A percentile compares a stretch with the other conserved stretches of the same genome.
Conservation (phyloP, 2,797 vertebrate species). For the Clarias laeviceps region DNA sequence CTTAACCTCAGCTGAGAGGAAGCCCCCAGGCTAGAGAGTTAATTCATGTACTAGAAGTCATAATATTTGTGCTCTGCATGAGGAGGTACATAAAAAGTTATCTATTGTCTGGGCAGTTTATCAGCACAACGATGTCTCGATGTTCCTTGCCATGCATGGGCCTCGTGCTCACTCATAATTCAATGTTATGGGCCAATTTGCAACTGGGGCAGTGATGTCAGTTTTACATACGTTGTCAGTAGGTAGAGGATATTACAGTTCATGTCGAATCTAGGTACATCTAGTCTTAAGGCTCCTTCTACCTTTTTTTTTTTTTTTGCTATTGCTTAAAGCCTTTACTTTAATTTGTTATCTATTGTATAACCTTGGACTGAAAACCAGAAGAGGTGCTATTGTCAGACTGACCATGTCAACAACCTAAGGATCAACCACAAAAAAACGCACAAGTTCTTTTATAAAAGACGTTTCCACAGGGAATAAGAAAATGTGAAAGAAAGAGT, state of each 20-base stretch:
- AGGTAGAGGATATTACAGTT: conserved; percentile 19
- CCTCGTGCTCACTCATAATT: conserved; percentile 79
- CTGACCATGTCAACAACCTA: conserved; percentile 64
- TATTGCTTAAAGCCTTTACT: background rate
- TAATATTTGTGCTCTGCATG: conserved; percentile 85
- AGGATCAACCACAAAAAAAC: conserved; percentile 55
- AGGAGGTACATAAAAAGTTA: conserved; percentile 85
- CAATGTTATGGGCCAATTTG: conserved; percentile 79
- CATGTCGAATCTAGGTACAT: conserved; percentile 18
- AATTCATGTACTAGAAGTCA: conserved; percentile 86
- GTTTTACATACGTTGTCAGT: conserved; percentile 37
- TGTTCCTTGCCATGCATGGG: conserved; percentile 42
- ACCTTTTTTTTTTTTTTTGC: background rate
- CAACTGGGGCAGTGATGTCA: conserved; percentile 50
- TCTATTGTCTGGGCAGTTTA: conserved; percentile 82
- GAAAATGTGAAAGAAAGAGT: conserved; percentile 2
- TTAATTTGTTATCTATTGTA: background rate
- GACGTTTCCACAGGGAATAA: conserved; percentile 57
- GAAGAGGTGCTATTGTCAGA: conserved; percentile 61
- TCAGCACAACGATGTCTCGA: conserved; percentile 75
- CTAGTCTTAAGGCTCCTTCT: conserved; percentile 7
- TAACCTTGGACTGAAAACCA: background rate
- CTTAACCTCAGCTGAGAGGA: conserved; percentile 80
- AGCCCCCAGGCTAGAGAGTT: conserved; percentile 77
- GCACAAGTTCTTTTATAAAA: conserved; percentile 46